Base-by-base conservation (phyloP, 1,140 invertebrate species). In the Leptinotarsa texana region DNA sequence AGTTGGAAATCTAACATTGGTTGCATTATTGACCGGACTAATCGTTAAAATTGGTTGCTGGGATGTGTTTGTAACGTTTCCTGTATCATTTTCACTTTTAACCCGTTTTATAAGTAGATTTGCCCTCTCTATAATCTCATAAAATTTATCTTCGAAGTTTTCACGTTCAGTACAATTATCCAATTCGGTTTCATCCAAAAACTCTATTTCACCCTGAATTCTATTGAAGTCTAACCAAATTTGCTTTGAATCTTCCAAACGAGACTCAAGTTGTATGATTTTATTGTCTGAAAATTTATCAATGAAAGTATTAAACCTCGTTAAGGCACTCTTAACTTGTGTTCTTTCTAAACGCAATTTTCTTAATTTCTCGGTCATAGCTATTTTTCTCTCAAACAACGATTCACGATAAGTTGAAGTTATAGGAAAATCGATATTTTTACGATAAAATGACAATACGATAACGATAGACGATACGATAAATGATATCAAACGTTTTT, bases 1-100 rank as follows among this genome's bases (percentile, higher is more conserved):
- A 21, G 17, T 70, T 69, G 73, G 73, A 21, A 74, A 61, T 69
- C 47, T 74, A 27, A 65, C 24, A 27, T 65, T 65, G 15, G 18
- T 65, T 65, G 8, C 13, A 21, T 65, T 65, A n/a, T 65, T 17
- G 11, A 21, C 13, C 15, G 63, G 24, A 21, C 13, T 65, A 65
- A 1, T 27, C 1, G 8, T 65, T 22, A 65, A 65, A 13, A 13
- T 21, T 21, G 13, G 15, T 57, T 57, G 15, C 13, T 57, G 51
- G 51, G 51, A 57, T 15, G 21, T 65, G 63, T 21, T 65, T 15
- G 21, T 27, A 22, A 6, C 21, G 18, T 65, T 13, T 15, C 13
- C 24, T 65, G 63, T 15, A 17, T 65, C 4, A n/a, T 27, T 65
- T 21, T 65, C 63, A 65, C 15, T 65, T 13, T 65, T 27, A 13